Conservation (phyloP, 2,888 invertebrate species). For the Tipula unca region DNA sequence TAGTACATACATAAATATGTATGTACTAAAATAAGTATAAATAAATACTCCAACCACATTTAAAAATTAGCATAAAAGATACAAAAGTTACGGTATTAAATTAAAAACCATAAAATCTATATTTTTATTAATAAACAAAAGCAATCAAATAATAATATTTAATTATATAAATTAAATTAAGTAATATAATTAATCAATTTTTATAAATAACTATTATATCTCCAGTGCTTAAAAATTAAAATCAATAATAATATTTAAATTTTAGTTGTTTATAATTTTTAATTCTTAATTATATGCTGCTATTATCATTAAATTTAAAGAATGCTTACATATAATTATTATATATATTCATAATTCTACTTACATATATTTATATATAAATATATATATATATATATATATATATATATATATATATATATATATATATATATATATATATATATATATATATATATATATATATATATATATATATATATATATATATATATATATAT, state of each 20-base stretch:
- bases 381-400: background rate
- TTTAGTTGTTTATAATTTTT: background rate
- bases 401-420: background rate
- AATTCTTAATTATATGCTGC: background rate
- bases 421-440: background rate
- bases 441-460: too few species aligned
- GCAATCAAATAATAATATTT: background rate
- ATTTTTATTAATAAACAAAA: background rate
- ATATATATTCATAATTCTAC: background rate
- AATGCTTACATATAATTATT: background rate
- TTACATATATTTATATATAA: background rate
- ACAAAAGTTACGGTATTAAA: background rate
- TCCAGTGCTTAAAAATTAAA: background rate
- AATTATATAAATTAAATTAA: background rate
- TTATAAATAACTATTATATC: background rate
- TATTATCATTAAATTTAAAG: background rate
- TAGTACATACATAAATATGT: background rate
- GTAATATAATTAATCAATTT: background rate
- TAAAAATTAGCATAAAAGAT: background rate
- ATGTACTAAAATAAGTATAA: too few species aligned
- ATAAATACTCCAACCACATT: background rate
- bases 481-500: too few species aligned
- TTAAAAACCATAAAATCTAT: too few species aligned
- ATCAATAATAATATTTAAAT: background rate
- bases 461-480: too few species aligned